phyloP scores from a whole-genome alignment of 1,140 invertebrate species.

The Aphaenogaster ashmeadi region DNA sequence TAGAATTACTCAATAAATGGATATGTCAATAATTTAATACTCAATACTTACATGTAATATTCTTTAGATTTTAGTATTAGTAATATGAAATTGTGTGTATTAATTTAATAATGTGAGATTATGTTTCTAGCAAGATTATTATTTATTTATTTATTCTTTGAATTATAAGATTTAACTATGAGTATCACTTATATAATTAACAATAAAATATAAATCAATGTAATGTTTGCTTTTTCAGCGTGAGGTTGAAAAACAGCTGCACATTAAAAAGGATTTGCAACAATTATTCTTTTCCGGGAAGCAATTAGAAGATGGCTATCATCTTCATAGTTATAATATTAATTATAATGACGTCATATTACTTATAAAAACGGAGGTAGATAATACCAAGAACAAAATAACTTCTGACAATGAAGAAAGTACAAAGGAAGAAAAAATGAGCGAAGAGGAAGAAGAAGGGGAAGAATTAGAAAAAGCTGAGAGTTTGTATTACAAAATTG shows the following conservation, averaged over 20 bases:
- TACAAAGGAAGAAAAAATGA: conserved; percentile 44
- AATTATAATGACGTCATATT: conserved; percentile 94
- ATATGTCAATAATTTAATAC: too few relatives aligned
- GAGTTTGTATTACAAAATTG: conserved; percentile 89
- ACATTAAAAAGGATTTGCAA: conserved; percentile 89
- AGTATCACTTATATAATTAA: too few relatives aligned
- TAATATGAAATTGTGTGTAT: not conserved
- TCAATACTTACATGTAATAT: too few relatives aligned
- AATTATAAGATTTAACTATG: too few relatives aligned
- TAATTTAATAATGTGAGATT: not conserved
- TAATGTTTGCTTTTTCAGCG: conserved; percentile 46
- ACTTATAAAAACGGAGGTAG: conserved; percentile 84
- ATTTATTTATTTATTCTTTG: too few relatives aligned
- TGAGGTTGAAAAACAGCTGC: conserved; percentile 88
- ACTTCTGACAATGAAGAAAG: conserved; percentile 18
- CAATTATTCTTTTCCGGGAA: conserved; percentile 93
- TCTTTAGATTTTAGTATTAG: too few relatives aligned
- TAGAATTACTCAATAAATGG: too few relatives aligned
- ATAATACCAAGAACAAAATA: conserved; percentile 70
- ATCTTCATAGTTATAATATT: conserved; percentile 93
- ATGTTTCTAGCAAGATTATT: too few relatives aligned
- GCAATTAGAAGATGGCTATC: conserved; percentile 92
- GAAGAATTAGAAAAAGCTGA: conserved; percentile 75
- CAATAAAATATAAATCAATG: too few relatives aligned
- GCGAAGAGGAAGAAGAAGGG: conserved; percentile 45